Conservation (phyloP, 1,140 invertebrate genomes). For the Sminthurinus signatus region DNA sequence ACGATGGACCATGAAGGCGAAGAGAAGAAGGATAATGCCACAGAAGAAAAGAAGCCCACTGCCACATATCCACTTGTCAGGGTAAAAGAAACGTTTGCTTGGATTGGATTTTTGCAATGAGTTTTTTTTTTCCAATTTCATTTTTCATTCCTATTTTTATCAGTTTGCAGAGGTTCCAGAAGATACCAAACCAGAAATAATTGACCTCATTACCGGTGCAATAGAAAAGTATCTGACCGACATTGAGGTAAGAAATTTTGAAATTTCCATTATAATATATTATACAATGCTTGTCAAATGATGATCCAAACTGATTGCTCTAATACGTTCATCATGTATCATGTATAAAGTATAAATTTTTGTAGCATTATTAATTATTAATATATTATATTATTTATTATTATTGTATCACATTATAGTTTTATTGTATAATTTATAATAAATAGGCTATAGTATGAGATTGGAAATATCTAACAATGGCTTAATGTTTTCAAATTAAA, state of each 20-base stretch:
- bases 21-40: neutral
- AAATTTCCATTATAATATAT: no score
- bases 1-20: conserved; percentile 7
- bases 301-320: no score
- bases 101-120: neutral
- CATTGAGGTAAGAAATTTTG: conserved; percentile 73
- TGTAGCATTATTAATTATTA: conserved; percentile 4
- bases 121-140: neutral
- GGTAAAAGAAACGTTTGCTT: neutral
- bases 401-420: no score
- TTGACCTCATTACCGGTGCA: conserved; percentile 82
- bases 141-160: conserved; percentile 41
- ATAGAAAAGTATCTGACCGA: conserved; percentile 82
- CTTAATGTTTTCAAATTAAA: conserved; percentile 31
- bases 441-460: no score
- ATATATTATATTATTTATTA: no score
- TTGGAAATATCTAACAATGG: no score
- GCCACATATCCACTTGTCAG: conserved; percentile 5
- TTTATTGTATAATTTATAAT: no score
- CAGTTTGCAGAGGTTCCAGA: conserved; percentile 83
- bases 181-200: conserved; percentile 78
- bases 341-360: neutral
- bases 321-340: no score
- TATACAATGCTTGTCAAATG: no score
- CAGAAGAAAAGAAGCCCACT: neutral